Evolutionary conservation across 1,140 invertebrate genomes (phyloP).

Genomic region (Laupala kohalensis): DNA sequence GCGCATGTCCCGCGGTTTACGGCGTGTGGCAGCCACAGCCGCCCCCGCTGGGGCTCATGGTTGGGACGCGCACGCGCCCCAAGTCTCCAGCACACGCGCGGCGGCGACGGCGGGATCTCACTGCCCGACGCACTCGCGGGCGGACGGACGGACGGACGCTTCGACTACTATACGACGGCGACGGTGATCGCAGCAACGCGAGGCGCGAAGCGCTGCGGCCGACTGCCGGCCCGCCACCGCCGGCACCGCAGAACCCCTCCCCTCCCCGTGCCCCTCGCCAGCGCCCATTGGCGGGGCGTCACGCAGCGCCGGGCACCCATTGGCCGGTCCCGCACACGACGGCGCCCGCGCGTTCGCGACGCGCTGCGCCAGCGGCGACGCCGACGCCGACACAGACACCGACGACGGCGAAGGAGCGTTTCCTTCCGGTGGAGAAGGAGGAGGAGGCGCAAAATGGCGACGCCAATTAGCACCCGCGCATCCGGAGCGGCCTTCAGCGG

Average conservation of each 20-base stretch:
- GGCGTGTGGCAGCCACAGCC: background rate
- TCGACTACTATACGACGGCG: no score
- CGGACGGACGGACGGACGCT: no score
- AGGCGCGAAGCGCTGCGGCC: no score
- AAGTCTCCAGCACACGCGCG: background rate
- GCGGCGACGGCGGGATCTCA: no score
- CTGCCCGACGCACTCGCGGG: background rate
- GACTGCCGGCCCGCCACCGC: background rate
- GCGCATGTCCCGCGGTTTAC: background rate
- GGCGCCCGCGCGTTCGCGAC: background rate
- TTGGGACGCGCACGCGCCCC: background rate
- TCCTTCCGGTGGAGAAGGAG: background rate
- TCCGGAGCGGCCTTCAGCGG: background rate
- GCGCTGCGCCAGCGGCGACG: background rate
- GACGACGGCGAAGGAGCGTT: no score
- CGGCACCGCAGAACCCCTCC: no score
- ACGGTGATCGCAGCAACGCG: no score
- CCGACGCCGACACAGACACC: no score
- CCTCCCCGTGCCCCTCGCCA: background rate
- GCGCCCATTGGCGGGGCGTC: background rate
- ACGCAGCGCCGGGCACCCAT: no score
- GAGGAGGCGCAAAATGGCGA: background rate
- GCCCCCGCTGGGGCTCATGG: background rate
- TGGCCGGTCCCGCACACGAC: background rate
- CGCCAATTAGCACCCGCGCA: background rate